phyloP scores from a whole-genome alignment of 92 coral and sea anemone species.

The Palythoa caribaeorum region DNA sequence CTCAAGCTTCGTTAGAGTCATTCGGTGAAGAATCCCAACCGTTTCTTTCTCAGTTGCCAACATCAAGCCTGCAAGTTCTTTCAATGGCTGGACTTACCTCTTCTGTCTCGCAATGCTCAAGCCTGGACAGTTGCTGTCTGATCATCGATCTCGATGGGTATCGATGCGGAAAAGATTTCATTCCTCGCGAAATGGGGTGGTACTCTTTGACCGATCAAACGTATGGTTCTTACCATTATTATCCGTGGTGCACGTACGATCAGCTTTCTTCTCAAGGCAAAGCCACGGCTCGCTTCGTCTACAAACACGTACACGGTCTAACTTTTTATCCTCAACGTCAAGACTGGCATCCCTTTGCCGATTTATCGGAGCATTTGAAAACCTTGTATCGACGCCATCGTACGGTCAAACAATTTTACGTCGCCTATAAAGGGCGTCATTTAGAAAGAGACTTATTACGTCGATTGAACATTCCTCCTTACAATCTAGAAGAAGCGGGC shows the following conservation, averaged over 20 bases:
- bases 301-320: not conserved
- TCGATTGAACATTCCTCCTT: conserved; percentile 5
- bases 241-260: not conserved
- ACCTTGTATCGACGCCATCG: not conserved
- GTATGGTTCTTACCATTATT: not conserved
- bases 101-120: not conserved
- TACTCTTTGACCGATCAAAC: too few relatives aligned
- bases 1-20: not conserved
- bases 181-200: not conserved
- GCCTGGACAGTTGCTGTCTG: not conserved
- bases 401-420: not conserved
- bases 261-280: not conserved
- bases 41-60: not conserved
- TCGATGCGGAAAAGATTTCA: not conserved
- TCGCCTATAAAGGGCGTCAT: conserved; percentile 1
- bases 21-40: not conserved
- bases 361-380: not conserved
- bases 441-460: not conserved
- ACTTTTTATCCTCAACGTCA: not conserved
- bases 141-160: not conserved
- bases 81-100: not conserved
- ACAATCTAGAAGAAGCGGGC: not conserved
- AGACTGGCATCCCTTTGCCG: not conserved
- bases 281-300: not conserved
- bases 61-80: not conserved